Base-by-base conservation (phyloP, 2,797 vertebrate genomes). In the Parotocinclus haroldoi region DNA sequence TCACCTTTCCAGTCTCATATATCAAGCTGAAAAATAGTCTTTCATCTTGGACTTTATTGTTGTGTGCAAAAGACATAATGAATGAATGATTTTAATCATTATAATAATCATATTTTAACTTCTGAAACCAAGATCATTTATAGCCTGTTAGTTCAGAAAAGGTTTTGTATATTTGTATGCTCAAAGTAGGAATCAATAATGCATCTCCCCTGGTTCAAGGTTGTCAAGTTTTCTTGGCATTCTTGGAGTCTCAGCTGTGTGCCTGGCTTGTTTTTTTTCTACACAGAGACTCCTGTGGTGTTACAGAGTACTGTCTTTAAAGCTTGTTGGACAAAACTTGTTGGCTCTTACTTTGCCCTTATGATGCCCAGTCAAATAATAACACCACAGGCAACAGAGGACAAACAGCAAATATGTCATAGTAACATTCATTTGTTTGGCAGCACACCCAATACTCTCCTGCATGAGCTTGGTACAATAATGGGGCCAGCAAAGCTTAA, bases 1-100 rank as follows among this genome's bases (percentile, higher is more conserved):
- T 85, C 86, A 90, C 85, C 86, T 87, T 87, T 87, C 88, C 84
- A 86, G 81, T 69, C 68, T 76, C 73, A 42, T 42, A 42, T 11
- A 5, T 27, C 27, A 27, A 5, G 5, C 27, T 27, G 27, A 27
- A 27, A 27, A 27, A 27, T 2, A 27, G 27, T n/a, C 27, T 27
- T 2, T 27, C 27, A 27, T 27, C 27, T 27, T 2, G 2, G 5
- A 27, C 2, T 27, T 27, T 27, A 27, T 27, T 27, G 27, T 5
- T 5, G 27, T 27, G 27, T 5, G 27, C 27, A 27, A 27, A 27
- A 27, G 5, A 27, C 27, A 27, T 59, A 67, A 68, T 16, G 18
- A 40, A 61, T 12, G 38, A 45, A 14, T 72, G 60, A 39, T 53
- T 68, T 27, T 27, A 2, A 27, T 27, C 27, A 27, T 27, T 27